Conservation (phyloP, 1,140 invertebrate species). For the Monomorium pharaonis region DNA sequence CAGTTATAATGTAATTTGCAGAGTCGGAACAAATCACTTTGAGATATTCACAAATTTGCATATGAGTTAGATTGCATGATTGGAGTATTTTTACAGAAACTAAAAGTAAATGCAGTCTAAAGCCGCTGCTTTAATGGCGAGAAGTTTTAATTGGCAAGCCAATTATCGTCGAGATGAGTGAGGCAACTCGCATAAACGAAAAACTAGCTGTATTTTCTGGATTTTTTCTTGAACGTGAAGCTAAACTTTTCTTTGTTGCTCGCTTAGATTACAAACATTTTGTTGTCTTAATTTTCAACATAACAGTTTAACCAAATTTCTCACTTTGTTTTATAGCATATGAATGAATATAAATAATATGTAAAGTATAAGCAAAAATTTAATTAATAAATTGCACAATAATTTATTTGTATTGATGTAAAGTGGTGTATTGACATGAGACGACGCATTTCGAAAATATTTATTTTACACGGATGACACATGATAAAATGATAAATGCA, state of each 20-base stretch:
- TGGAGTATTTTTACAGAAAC: slow-evolving; percentile 47
- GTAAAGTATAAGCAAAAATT: neutral
- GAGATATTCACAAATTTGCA: slow-evolving; percentile 10
- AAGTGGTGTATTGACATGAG: neutral
- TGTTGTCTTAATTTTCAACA: neutral
- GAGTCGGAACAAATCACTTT: neutral
- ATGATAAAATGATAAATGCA: neutral
- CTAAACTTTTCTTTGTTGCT: slow-evolving; percentile 47
- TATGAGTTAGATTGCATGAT: neutral
- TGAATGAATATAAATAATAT: neutral
- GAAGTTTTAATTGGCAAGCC: slow-evolving; percentile 71
- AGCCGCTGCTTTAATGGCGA: neutral
- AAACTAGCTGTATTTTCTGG: slow-evolving; percentile 22
- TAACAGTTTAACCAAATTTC: neutral
- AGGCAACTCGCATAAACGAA: slow-evolving; percentile 10
- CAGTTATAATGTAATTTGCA: slow-evolving; percentile 9
- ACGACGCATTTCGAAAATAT: neutral
- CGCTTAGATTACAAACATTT: neutral
- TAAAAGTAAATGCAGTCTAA: slow-evolving; percentile 33
- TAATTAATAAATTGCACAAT: neutral
- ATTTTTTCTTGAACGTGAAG: slow-evolving; percentile 37
- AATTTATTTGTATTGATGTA: neutral
- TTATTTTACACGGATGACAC: neutral
- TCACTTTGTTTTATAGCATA: neutral
- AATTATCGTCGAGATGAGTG: slow-evolving; percentile 56